Base-by-base conservation (phyloP, 2,797 vertebrate species). In the Acanthurus lineatus region DNA sequence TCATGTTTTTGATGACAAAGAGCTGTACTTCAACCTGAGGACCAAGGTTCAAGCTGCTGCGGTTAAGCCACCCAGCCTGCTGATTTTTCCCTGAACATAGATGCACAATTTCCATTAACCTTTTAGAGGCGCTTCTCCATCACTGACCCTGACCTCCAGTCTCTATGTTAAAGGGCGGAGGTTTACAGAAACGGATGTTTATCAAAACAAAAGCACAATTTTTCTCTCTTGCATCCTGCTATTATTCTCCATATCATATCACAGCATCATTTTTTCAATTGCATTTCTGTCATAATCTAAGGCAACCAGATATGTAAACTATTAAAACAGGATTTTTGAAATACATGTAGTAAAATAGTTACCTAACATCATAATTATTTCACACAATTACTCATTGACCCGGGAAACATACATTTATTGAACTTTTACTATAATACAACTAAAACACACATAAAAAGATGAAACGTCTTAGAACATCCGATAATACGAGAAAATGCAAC, bases 1-100 rank as follows among this genome's bases (percentile, higher is more conserved):
- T 69, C 69, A 9, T 63, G 62, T 52, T n/a, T 52, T n/a, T 52
- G 5, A 44, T 47, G 25, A 35, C 66, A 22, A 67, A 51, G 28
- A n/a, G 16, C 16, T 9, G 42, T 62, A 22, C 52, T 69, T 22
- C 6, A 35, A 48, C 15, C 17, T 12, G 28, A 48, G 1, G 5
- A 22, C 19, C 10, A 1, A 11, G 3, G 45, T 16, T 58, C 17
- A 11, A n/a, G 52, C 54, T 56, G 9, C 1, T 16, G 35, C 16
- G 22, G 38, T 14, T 7, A 6, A 16, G 3, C 12, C 10, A 47
- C 40, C 20, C 1, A 1, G 16, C 28, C 51, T 52, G 10, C 1
- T 49, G 10, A 12, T 25, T 11, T 22, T 12, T 45, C 22, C 40
- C 20, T 0, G 8, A 17, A 48, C 19, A 62, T 45, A 45, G 48